Base-by-base conservation (phyloP, 2,113 vertebrate species). In the Nycticorax nycticorax region DNA sequence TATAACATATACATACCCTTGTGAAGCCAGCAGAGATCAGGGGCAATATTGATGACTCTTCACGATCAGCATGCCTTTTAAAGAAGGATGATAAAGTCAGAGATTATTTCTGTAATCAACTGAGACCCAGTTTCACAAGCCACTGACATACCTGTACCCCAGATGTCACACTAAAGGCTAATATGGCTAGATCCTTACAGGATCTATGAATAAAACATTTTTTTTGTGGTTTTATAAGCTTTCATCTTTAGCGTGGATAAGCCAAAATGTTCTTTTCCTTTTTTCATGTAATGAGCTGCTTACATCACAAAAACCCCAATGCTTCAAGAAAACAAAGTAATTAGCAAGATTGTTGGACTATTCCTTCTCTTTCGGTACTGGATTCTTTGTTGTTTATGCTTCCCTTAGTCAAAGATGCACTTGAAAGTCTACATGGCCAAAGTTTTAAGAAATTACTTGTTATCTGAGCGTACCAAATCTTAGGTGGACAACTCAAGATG, bases 11-110 rank as follows among this genome's bases (percentile, higher is more conserved):
- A 97, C 99, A 84, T 97, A 99, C 99, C 98, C 99, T 98, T 73
- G 99, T 99, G 98, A 99, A 99, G 97, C 99, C 99, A 82, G 99
- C 99, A 93, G 98, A 97, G 95, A 99, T 98, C 91, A 99, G 98
- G 71, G 99, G 98, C 98, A 99, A 98, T 97, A 99, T 98, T 68
- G 99, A 99, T 37, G 98, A 97, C 95, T 99, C 99, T 76, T 99
- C 99, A 91, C 98, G 98, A 95, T 99, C 99, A 76, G 80, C 47
- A 66, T 99, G 99, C 98, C 99, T 99, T 98, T 92, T 94, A 97
- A 96, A 97, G 93, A 72, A 89, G 96, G 81, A 94, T 16, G 56
- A 79, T 10, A 85, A 68, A 94, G 24, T 60, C 75, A 88, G 59
- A 93, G 30, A 59, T 80, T 30, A 62, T 47, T 89, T 88, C 18